A percentile compares a stretch with the other conserved stretches of the same genome.
Evolutionary conservation across 2,888 invertebrate species (phyloP).

Genomic region (Drosophila suboccidentalis): DNA sequence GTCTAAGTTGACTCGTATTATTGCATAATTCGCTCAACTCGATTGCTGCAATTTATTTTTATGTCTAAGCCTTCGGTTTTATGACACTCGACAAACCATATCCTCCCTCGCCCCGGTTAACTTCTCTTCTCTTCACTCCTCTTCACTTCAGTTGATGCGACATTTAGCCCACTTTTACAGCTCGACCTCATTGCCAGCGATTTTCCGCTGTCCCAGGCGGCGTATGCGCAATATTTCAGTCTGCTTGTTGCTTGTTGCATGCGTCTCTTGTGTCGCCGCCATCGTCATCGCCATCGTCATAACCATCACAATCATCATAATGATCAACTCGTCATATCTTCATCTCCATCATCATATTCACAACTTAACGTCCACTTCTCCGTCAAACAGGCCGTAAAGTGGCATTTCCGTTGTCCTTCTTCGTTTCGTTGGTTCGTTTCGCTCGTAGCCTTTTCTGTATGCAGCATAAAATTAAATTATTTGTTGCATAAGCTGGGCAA

Average conservation of each 20-base stretch:
- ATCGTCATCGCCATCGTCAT: conserved; percentile 14
- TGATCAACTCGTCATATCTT: conserved; percentile 39
- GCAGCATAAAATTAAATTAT: conserved; percentile 80
- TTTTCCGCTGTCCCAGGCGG: conserved; percentile 57
- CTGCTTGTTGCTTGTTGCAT: conserved; percentile 56
- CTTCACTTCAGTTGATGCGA: conserved; percentile 49
- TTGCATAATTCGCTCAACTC: conserved; percentile 55
- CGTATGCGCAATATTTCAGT: conserved; percentile 70
- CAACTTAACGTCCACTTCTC: conserved; percentile 80
- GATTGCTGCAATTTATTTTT: conserved; percentile 60
- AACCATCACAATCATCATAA: conserved; percentile 20
- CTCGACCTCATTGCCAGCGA: conserved; percentile 67
- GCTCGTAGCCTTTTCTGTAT: conserved; percentile 64
- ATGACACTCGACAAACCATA: conserved; percentile 53
- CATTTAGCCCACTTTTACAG: conserved; percentile 75
- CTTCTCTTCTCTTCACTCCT: conserved; percentile 12
- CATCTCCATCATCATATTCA: conserved; percentile 69
- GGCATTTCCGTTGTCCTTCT: conserved; percentile 76
- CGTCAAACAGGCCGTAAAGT: conserved; percentile 80
- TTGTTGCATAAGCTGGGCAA: conserved; percentile 75
- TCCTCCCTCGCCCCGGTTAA: conserved; percentile 17
- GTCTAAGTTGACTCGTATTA: conserved; percentile 31
- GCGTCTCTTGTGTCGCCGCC: conserved; percentile 34
- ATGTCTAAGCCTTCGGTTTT: conserved; percentile 73
- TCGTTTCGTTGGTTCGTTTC: conserved; percentile 35